Evolutionary conservation across 2,113 vertebrate species (phyloP), one percentile per base, ranked within the genome.

Genomic region (Oxyura jamaicensis): DNA sequence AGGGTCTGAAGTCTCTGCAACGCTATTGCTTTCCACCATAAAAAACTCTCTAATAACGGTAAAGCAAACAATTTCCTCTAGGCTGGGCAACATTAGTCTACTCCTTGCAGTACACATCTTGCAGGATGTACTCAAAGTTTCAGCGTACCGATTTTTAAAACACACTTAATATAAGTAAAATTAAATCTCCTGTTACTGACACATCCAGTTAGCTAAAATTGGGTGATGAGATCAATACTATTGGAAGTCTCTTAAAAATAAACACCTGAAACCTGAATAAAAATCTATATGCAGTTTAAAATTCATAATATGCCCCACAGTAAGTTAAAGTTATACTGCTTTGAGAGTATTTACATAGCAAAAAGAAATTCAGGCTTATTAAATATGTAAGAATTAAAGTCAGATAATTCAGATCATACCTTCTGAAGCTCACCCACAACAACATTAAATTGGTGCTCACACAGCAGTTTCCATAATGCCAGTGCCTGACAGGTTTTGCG

Each of bases 391-490:
- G 44, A 71, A 59, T 60, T 19, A 55, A 62, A 67, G 59, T 20
- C 2, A 2, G 11, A 18, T 52, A 29, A 71, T 73, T 65, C 25
- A 52, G 41, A 56, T 12, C 88, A 14, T 96, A 99, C 99, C 99
- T 99, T 99, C 62, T 99, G 99, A 94, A 99, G 98, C 83, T 99
- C 99, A 48, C 99, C 98, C 52, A 99, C 98, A 95, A 99, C 98
- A 95, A 98, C 96, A 96, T 98, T 98, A 94, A 99, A 99, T 21
- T 99, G 99, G 94, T 99, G 99, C 83, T 99, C 99, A 95, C 99
- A 99, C 8, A 99, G 98, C 60, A 99, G 98, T 79, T 99, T 99
- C 99, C 99, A 99, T 19, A 99, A 98, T 56, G 99, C 98, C 95
- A 99, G 74, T 25, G 99, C 99, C 88, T 99, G 99, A 95, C 98